A percentile compares a stretch with the other conserved stretches of the same genome.
Conservation (phyloP, 2,797 vertebrate species). For the Spinus olivaceus region DNA sequence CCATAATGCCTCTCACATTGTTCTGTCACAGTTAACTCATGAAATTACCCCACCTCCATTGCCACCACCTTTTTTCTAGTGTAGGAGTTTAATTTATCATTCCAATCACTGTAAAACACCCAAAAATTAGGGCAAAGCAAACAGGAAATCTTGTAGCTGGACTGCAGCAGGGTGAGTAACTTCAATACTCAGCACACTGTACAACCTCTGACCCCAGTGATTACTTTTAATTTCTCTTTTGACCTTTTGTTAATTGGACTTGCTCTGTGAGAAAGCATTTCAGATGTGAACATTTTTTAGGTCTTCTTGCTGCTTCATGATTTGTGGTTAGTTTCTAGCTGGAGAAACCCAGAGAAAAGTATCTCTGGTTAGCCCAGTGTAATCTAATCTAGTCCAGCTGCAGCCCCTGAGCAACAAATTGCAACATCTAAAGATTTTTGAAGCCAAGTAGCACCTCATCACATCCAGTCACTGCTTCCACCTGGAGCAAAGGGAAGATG, state of each 20-base stretch:
- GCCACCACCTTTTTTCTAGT: neutral
- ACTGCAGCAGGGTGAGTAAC: slow-evolving; percentile 7
- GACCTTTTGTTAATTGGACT: slow-evolving; percentile 30
- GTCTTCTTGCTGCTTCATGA: neutral
- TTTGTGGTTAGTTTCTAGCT: slow-evolving; percentile 13
- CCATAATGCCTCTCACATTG: neutral
- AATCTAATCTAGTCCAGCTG: neutral
- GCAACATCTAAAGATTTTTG: neutral
- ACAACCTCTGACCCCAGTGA: neutral
- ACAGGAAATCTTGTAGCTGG: slow-evolving; percentile 1
- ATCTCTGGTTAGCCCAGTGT: neutral
- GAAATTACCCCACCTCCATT: neutral
- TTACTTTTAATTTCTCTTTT: slow-evolving; percentile 39
- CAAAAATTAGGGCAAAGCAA: neutral
- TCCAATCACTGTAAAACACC: slow-evolving; percentile 23
- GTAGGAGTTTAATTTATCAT: slow-evolving; percentile 5
- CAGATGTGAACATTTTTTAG: neutral
- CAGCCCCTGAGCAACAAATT: neutral
- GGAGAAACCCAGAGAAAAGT: slow-evolving; percentile 23
- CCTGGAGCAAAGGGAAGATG: neutral
- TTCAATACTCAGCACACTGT: neutral
- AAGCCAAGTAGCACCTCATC: neutral
- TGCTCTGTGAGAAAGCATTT: neutral
- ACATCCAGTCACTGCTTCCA: neutral
- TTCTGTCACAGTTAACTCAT: neutral